phyloP scores from a whole-genome alignment of 2,113 vertebrate species.

The Hypocryptadius cinnamomeus region DNA sequence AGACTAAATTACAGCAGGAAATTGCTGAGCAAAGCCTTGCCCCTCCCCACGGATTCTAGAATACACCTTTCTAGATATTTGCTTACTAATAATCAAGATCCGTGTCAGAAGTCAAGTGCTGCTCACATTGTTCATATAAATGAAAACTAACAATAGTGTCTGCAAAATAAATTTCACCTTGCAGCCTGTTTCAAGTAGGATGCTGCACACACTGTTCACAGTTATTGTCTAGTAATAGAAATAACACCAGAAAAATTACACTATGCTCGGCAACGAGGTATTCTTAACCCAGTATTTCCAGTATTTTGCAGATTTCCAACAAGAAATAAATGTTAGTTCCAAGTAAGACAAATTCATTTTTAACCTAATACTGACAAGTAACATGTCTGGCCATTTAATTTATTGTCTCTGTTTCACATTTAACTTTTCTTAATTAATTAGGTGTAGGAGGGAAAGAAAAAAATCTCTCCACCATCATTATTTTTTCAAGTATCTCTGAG shows the following conservation, averaged over 20 bases:
- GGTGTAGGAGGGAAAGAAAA: not conserved
- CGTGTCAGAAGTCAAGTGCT: not conserved
- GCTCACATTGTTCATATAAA: not conserved
- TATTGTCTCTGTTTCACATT: not conserved
- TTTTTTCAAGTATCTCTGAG: not conserved
- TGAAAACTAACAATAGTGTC: rapidly evolving
- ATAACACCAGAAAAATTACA: not conserved
- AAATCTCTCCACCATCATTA: not conserved
- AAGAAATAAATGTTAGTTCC: not conserved
- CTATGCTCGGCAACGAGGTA: not conserved
- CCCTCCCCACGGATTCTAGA: slow-evolving; percentile 51
- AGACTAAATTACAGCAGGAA: slow-evolving; percentile 14
- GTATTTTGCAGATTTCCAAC: not conserved
- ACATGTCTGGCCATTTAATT: not conserved
- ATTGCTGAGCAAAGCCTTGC: slow-evolving; percentile 2
- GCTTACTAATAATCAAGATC: slow-evolving; percentile 28
- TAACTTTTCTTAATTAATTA: not conserved
- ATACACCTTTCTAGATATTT: not conserved
- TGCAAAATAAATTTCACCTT: not conserved
- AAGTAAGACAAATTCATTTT: not conserved
- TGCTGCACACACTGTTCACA: not conserved
- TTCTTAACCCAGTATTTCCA: not conserved
- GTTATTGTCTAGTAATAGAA: not conserved
- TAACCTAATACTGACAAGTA: not conserved
- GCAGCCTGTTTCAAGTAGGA: not conserved